These are phyloP conservation scores for Drosophila paramelanica DNA, from an alignment of 2,888 invertebrate species.

Conservation along the genomic window DNA sequence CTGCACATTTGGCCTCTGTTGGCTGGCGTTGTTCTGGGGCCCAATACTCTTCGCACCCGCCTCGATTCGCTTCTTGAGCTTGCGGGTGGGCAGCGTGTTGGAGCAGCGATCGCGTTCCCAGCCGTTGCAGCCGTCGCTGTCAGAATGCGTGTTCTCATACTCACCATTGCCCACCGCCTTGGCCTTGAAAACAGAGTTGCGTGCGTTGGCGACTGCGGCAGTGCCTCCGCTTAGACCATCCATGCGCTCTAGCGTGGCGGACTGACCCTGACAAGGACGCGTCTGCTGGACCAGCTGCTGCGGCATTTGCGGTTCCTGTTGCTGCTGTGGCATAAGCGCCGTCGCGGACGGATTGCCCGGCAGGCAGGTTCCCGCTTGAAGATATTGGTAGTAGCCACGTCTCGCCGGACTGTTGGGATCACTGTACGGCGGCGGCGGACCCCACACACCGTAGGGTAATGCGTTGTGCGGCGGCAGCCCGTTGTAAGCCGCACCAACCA, in stretches of 20 bases:
- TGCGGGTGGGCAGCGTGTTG: conserved; percentile 87
- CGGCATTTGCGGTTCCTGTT: conserved; percentile 42
- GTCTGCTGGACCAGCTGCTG: conserved; percentile 40
- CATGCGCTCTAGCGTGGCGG: conserved; percentile 67
- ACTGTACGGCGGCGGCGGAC: conserved; percentile 95
- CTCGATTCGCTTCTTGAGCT: conserved; percentile 86
- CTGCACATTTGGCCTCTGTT: conserved; percentile 85
- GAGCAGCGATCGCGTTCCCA: conserved; percentile 86
- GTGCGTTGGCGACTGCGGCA: conserved; percentile 30
- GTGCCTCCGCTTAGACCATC: conserved; percentile 45
- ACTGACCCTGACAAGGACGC: conserved; percentile 50
- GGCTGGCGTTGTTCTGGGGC: conserved; percentile 74
- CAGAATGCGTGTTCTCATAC: conserved; percentile 87
- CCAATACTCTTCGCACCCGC: conserved; percentile 85
- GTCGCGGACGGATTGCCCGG: conserved; percentile 55
- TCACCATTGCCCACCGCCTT: conserved; percentile 75
- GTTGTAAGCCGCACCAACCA: conserved; percentile 57
- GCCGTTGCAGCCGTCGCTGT: conserved; percentile 82
- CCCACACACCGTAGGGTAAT: conserved; percentile 90
- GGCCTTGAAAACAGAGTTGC: conserved; percentile 61
- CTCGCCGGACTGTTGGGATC: conserved; percentile 91
- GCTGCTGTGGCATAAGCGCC: conserved; percentile 46
- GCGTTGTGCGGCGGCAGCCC: conserved; percentile 86
- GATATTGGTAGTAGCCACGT: conserved; percentile 85
- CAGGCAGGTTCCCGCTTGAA: conserved; percentile 69